Base-by-base conservation (phyloP, 2,888 invertebrate species). In the Hyposoter dolosus region DNA sequence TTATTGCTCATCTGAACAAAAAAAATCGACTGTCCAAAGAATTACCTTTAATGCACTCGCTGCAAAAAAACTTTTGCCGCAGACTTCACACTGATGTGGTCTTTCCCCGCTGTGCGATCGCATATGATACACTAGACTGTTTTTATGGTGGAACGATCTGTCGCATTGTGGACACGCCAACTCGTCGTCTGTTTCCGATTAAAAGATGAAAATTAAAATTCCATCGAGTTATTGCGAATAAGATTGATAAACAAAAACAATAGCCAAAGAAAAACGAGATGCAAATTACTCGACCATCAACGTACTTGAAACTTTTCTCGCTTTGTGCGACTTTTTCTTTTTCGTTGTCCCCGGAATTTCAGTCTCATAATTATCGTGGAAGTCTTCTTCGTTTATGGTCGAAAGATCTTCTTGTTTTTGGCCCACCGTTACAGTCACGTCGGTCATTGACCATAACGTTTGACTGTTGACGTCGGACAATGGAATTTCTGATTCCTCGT, bases 31-130 rank as follows among this genome's bases (percentile, higher is more conserved):
- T 15, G 60, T 10, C 6, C 15, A 28, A 28, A 45, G n/a, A 53
- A 69, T 90, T 89, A 97, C 97, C 95, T 97, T 98, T 9, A 98
- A 95, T 4, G 98, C 98, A 88, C 97, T 96, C 0, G 96, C 95
- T 0, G 98, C 97, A 91, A 97, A 98, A 94, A 98, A 98, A 65
- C 96, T 96, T 93, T 98, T 98, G 10, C 97, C 97, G 90, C 98
- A 98, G 19, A 96, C 96, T 82, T 96, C 96, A 91, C 98, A 98
- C 74, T 96, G 96, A 91, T 97, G 97, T 17, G 97, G 96, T 63
- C 97, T 95, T 91, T 97, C 96, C 3, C 97, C 97, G 9, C 96
- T 96, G 90, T 98, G 98, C 65, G 97, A 97, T 89, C 97, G 94
- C 94, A 97, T 95, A 91, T 98, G 98, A 94, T 98, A 98, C 85